These are phyloP conservation scores for Dromiciops gliroides DNA, from an alignment of 2,113 vertebrate species.

Conservation along the genomic window DNA sequence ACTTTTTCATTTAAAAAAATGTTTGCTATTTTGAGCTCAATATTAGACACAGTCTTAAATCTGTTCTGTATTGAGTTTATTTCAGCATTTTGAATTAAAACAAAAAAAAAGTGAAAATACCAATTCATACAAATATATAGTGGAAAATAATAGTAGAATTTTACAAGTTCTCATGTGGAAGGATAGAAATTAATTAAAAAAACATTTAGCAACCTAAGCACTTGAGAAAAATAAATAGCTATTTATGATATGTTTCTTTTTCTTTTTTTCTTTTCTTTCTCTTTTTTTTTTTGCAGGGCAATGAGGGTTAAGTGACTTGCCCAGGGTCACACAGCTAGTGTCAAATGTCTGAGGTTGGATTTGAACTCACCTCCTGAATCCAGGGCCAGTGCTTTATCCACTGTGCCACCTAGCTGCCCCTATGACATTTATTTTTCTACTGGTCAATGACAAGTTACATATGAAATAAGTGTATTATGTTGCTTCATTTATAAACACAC, in stretches of 20 bases:
- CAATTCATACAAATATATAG: background rate
- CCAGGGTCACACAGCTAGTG: too few species aligned
- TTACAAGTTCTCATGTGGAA: background rate
- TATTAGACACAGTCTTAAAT: background rate
- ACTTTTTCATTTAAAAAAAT: background rate
- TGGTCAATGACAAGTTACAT: background rate
- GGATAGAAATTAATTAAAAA: background rate
- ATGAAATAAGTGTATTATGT: background rate
- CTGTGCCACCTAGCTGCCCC: too few species aligned
- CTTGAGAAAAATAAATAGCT: background rate
- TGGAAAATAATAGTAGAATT: background rate
- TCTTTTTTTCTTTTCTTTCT: too few species aligned
- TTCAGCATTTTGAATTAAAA: background rate
- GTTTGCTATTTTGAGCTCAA: background rate
- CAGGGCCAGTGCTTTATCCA: too few species aligned
- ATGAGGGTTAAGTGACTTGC: too few species aligned
- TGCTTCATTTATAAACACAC: background rate
- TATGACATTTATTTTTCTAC: background rate
- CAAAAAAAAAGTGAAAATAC: background rate
- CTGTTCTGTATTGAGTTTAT: background rate
- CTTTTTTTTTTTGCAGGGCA: too few species aligned
- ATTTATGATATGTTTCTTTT: background rate
- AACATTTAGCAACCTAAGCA: background rate
- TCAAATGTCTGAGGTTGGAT: too few species aligned
- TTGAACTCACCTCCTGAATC: too few species aligned